These are phyloP conservation scores for Catostomus latipinnis DNA, from an alignment of 2,797 vertebrate genomes.

Conservation along the genomic window DNA sequence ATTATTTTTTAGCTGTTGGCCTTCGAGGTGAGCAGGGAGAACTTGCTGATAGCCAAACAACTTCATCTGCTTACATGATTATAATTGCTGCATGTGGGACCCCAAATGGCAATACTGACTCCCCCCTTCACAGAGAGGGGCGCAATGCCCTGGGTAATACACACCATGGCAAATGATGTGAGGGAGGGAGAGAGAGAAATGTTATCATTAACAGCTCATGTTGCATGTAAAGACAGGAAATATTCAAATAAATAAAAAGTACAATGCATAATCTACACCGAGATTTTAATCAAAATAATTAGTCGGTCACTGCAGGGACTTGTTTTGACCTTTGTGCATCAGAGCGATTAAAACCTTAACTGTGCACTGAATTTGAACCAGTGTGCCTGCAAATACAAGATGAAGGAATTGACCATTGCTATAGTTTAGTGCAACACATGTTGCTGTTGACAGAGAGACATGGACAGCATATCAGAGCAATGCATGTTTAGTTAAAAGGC, in stretches of 20 bases:
- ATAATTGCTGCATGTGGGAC: constrained; percentile 76
- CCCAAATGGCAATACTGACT: constrained; percentile 39
- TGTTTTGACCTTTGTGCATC: constrained; percentile 45
- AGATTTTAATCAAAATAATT: constrained; percentile 47
- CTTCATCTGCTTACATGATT: constrained; percentile 70
- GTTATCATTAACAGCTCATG: constrained; percentile 53
- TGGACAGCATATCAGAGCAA: constrained; percentile 3
- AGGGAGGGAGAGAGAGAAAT: constrained; percentile 29
- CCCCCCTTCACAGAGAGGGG: constrained; percentile 59
- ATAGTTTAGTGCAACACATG: constrained; percentile 16
- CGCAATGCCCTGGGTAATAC: constrained; percentile 65
- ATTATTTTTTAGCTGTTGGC: constrained; percentile 64
- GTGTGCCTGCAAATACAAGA: constrained; percentile 16
- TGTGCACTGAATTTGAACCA: constrained; percentile 30
- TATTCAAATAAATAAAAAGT: constrained; percentile 41
- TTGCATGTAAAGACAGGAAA: constrained; percentile 43
- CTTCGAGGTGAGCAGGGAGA: constrained; percentile 67
- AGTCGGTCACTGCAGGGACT: constrained; percentile 28
- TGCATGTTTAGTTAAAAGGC: background rate
- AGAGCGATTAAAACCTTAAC: constrained; percentile 42
- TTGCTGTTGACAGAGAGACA: constrained; percentile 28
- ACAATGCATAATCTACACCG: constrained; percentile 30
- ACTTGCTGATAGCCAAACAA: constrained; percentile 73
- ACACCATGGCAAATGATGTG: constrained; percentile 32
- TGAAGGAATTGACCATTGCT: constrained; percentile 9